Base-by-base conservation (phyloP, 92 coral and sea anemone genomes). In the Metridium senile region DNA sequence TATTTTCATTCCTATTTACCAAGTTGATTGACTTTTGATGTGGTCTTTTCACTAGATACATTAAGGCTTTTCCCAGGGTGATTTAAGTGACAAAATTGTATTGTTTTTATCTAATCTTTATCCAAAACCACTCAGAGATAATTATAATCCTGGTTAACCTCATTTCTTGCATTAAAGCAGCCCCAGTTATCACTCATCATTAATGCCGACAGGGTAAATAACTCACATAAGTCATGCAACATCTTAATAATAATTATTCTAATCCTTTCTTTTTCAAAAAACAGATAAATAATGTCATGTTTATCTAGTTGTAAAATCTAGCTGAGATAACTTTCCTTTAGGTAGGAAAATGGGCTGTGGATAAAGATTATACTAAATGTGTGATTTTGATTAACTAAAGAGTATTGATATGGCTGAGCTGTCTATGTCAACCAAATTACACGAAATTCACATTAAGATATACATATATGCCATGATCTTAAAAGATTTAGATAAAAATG, bases 101-200 rank as follows among this genome's bases (percentile, higher is more conserved):
- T 61, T 11, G 1, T 26, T 61, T 22, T 23, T 61, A 21, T 61
- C 66, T 61, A 2, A 61, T 61, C 66, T 61, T 61, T 26, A 61
- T 26, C 18, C 66, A 7, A 61, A 61, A 61, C 66, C 66, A 61
- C 29, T 61, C 33, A 26, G 19, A 61, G 31, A 61, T 61, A 23
- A 61, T 7, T 2, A 23, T 61, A 61, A 61, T 61, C 66, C 33
- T 21, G 66, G 29, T 10, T 61, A 27, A 61, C 66, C 66, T 61
- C 23, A 27, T 61, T 26, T 61, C 22, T 9, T 9, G 23, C 61
- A 54, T 17, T 54, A 54, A 54, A 54, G 61, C 61, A 2, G 61
- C 61, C 17, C 2, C 4, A 54, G 61, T 54, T 19, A 54, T 54
- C 61, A 54, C 61, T 54, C 61, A 54, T 54, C 61, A 22, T 17